phyloP scores from a whole-genome alignment of 2,797 vertebrate species.

The Lates japonicus region DNA sequence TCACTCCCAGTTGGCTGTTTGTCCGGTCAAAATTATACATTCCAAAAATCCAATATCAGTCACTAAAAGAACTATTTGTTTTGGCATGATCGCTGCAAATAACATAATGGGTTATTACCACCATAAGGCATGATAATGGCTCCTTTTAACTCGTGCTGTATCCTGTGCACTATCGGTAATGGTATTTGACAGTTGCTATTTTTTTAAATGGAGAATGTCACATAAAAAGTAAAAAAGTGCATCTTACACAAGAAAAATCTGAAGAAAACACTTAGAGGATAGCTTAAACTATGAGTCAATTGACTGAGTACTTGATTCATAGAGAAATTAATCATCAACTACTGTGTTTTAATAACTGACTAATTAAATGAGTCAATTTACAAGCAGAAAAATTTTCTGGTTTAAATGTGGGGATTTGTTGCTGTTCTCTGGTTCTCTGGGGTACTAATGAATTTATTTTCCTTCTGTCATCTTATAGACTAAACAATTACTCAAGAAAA shows the following conservation, averaged over 20 bases:
- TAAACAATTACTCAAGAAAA: background rate
- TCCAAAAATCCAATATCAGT: background rate
- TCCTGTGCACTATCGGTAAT: background rate
- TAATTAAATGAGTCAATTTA: background rate
- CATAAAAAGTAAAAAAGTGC: background rate
- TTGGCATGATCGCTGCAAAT: background rate
- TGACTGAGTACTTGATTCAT: background rate
- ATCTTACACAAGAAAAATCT: slow-evolving; percentile 7
- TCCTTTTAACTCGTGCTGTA: background rate
- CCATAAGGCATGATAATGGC: background rate
- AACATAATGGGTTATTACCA: background rate
- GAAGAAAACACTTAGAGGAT: background rate
- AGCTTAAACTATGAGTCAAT: background rate
- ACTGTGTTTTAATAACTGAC: background rate
- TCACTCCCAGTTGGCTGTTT: background rate
- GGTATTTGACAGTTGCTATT: background rate
- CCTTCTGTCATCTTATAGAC: background rate
- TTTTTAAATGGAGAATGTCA: background rate
- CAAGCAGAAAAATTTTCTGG: background rate
- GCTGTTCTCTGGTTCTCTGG: background rate
- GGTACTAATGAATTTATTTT: background rate
- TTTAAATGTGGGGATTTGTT: background rate
- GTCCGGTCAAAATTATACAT: background rate
- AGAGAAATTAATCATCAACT: background rate
- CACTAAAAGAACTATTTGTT: background rate